Evolutionary conservation across 2,888 invertebrate species (phyloP), one percentile per base, ranked within the genome.

Genomic region (Pristionchus fissidentatus): DNA sequence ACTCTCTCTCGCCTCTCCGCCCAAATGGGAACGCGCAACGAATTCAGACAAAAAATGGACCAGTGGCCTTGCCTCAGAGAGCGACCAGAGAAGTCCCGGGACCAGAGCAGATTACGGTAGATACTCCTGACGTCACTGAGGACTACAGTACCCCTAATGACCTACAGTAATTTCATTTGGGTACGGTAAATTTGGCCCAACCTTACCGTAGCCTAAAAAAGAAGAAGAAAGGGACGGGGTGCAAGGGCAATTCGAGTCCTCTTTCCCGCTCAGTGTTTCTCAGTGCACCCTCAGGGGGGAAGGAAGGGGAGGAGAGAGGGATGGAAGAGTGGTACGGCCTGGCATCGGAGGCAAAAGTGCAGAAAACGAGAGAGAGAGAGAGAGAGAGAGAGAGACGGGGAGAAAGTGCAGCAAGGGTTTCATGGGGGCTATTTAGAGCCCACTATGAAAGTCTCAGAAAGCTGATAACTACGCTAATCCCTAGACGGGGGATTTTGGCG

Each of bases 281-380:
- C n/a, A n/a, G n/a, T n/a, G n/a, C n/a, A n/a, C n/a, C n/a, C n/a
- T n/a, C n/a, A n/a, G n/a, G n/a, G 66, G 38, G 60, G 29, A 32
- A 1, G 7, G 60, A 5, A 60, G 10, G 43, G 70, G 43, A 75
- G 46, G 73, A 46, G 46, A 29, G 29, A 29, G 73, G 38, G 43
- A 38, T 5, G 66, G n/a, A 38, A 38, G 66, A 66, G 66, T 66
- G 66, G 66, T 66, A 66, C 66, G 66, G 41, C 38, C 35, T 66
- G 66, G 66, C 66, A 66, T 66, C 66, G 41, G 62, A 3, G 35
- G 46, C n/a, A 13, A 75, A 46, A 46, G 73, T 29, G 46, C 46
- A 46, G 46, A 46, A 75, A 43, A 38, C 38, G 66, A 38, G 60
- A 32, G 73, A 75, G n/a, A n/a, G n/a, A n/a, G n/a, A 80, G 62